Evolutionary conservation across 1,140 invertebrate species (phyloP).

Genomic region (Piezodorus guildinii): DNA sequence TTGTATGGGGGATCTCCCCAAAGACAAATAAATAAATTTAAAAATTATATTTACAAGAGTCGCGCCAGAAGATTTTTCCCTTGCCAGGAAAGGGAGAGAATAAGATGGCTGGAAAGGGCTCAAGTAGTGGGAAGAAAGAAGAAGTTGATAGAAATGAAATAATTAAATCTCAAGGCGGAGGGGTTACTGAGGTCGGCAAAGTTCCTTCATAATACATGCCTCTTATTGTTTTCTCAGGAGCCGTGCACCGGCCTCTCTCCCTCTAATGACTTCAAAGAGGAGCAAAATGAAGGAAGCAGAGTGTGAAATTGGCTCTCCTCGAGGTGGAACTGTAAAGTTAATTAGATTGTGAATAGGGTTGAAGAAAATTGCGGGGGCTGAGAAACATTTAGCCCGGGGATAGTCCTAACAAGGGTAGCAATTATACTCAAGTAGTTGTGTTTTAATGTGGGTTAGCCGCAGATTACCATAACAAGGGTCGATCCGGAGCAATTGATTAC

Average conservation of each 20-base stretch:
- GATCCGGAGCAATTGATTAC: constrained; percentile 13
- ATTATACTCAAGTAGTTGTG: constrained; percentile 3
- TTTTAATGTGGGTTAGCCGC: constrained; percentile 1
- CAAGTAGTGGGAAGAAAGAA: neutral
- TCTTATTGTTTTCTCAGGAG: constrained; percentile 5
- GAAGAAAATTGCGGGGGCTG: constrained; percentile 11
- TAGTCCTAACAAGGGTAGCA: constrained; percentile 6
- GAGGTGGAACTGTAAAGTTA: constrained; percentile 16
- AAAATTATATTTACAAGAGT: too few relatives aligned
- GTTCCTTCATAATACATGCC: constrained; percentile 3
- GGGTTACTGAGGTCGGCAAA: constrained; percentile 3
- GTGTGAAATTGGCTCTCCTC: constrained; percentile 14
- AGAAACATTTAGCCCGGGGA: neutral
- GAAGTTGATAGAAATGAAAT: neutral
- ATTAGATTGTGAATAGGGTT: constrained; percentile 13
- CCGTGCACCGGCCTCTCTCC: neutral
- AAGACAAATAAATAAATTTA: too few relatives aligned
- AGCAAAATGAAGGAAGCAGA: constrained; percentile 12
- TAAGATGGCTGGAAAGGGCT: too few relatives aligned
- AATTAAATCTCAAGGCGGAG: constrained; percentile 1
- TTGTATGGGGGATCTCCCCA: too few relatives aligned
- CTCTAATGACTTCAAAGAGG: constrained; percentile 2
- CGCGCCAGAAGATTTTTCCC: too few relatives aligned
- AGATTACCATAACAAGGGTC: constrained; percentile 16
- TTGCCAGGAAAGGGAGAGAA: too few relatives aligned